Conservation (phyloP, 2,797 vertebrate species). For the Caiman crocodilus region DNA sequence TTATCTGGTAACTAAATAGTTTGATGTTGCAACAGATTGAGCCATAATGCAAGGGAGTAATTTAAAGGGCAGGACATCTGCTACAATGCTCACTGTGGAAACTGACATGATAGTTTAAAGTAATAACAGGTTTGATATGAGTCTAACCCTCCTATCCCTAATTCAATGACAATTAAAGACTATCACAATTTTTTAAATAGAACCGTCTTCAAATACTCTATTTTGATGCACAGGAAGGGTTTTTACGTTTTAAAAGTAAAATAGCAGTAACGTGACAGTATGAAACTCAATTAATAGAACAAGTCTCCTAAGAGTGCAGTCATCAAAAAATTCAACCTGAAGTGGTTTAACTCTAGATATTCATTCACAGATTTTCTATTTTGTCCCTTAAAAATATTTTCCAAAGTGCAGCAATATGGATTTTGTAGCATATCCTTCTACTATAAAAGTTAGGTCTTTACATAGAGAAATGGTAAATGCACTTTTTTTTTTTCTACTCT, state of each 20-base stretch:
- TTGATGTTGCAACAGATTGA: background rate
- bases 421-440: background rate
- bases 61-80: background rate
- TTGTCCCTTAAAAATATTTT: background rate
- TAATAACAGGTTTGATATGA: rapidly evolving
- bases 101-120: background rate
- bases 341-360: background rate
- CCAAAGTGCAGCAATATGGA: background rate
- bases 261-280: background rate
- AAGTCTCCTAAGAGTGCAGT: too few relatives aligned
- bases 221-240: too few relatives aligned
- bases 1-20: background rate
- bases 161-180: too few relatives aligned
- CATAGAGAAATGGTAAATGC: background rate
- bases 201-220: too few relatives aligned
- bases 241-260: background rate
- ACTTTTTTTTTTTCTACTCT: background rate
- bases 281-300: too few relatives aligned
- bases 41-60: background rate
- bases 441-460: background rate
- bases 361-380: background rate
- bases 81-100: background rate
- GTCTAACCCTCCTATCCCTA: too few relatives aligned
- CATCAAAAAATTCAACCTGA: background rate
- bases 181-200: too few relatives aligned